These are phyloP conservation scores for Trachelus iudaicus DNA, from an alignment of 2,888 invertebrate genomes.

Conservation along the genomic window DNA sequence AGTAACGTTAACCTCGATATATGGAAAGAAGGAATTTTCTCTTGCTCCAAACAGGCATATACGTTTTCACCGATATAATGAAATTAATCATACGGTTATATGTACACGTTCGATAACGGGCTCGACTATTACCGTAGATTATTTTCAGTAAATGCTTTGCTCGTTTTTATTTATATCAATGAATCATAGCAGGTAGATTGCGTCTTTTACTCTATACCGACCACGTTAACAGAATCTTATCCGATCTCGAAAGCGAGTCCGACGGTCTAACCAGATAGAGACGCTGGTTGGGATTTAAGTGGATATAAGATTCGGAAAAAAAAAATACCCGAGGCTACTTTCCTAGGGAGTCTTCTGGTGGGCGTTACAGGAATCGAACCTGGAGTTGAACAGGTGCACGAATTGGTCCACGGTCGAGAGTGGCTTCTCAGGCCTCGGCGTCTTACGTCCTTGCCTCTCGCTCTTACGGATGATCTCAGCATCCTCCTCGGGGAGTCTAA, in stretches of 20 bases:
- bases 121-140: background rate
- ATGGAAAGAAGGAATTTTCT: background rate
- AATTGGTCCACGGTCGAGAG: slow-evolving; percentile 6
- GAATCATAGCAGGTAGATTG: background rate
- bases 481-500: slow-evolving; percentile 40
- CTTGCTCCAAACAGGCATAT: background rate
- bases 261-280: background rate
- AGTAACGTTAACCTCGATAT: background rate
- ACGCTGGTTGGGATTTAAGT: background rate
- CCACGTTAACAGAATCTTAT: background rate
- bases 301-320: background rate
- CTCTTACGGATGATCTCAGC: slow-evolving; percentile 6
- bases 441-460: slow-evolving; percentile 5
- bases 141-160: background rate
- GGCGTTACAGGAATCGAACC: background rate
- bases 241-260: background rate
- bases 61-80: background rate
- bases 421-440: slow-evolving; percentile 6
- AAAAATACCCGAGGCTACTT: background rate
- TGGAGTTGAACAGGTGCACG: slow-evolving; percentile 23
- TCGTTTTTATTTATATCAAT: background rate
- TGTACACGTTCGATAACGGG: background rate
- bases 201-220: background rate
- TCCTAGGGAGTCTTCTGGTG: background rate
- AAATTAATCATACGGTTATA: background rate